Evolutionary conservation across 2,888 invertebrate genomes (phyloP).

Genomic region (Agriopis leucophaearia): DNA sequence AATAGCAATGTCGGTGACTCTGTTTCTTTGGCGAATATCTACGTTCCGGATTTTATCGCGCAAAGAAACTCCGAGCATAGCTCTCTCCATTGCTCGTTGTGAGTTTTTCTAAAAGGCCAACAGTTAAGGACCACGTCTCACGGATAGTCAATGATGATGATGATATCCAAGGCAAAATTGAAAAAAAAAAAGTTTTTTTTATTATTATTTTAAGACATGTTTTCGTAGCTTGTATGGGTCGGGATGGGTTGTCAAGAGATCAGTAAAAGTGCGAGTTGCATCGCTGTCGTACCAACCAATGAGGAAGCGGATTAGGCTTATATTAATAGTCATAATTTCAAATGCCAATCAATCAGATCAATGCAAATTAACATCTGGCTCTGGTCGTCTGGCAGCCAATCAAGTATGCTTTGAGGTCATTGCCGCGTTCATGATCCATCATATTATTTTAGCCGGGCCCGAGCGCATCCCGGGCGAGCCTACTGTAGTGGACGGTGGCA

Average conservation of each 20-base stretch:
- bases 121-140: no score
- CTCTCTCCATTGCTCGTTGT: no score
- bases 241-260: neutral
- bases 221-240: neutral
- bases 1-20: no score
- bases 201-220: neutral
- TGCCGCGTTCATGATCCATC: constrained; percentile 64
- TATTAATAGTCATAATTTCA: constrained; percentile 16
- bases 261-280: no score
- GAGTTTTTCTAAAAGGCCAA: no score
- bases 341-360: constrained; percentile 52
- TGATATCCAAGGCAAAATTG: neutral
- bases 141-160: no score
- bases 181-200: neutral
- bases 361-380: constrained; percentile 66
- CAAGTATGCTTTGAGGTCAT: constrained; percentile 74
- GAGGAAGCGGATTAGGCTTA: neutral
- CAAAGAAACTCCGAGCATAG: no score
- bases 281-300: neutral
- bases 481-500: constrained; percentile 92
- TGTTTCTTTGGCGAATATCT: no score
- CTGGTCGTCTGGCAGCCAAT: constrained; percentile 68
- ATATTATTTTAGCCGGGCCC: constrained; percentile 90
- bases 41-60: no score
- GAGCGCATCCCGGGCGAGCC: constrained; percentile 92